phyloP scores from a whole-genome alignment of 2,888 invertebrate species.

The Clivina fossor region DNA sequence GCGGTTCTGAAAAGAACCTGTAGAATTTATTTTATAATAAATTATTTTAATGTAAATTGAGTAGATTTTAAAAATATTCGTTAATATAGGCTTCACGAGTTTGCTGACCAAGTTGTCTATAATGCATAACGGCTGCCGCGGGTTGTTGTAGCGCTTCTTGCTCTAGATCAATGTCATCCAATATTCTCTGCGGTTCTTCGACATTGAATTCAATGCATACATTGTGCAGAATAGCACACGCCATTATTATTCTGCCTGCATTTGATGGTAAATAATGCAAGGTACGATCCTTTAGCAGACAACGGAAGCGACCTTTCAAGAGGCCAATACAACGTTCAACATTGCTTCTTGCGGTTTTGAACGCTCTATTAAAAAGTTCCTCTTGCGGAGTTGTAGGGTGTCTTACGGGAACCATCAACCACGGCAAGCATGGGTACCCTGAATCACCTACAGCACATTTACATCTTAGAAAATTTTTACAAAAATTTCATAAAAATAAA shows the following conservation, averaged over 20 bases:
- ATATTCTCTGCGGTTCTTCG: background rate
- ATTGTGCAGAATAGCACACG: constrained; percentile 23
- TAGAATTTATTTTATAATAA: too few species aligned
- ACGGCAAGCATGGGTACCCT: constrained; percentile 35
- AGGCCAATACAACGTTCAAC: constrained; percentile 39
- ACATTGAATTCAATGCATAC: constrained; percentile 23
- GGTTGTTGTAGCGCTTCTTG: background rate
- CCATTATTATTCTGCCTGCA: constrained; percentile 21
- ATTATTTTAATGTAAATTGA: too few species aligned
- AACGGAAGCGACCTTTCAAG: constrained; percentile 38
- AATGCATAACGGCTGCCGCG: background rate
- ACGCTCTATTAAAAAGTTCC: constrained; percentile 36
- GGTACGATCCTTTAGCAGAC: constrained; percentile 11
- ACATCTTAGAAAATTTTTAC: too few species aligned
- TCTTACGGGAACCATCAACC: constrained; percentile 37
- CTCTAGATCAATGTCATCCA: constrained; percentile 1
- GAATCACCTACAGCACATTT: constrained; percentile 32
- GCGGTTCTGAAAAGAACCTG: too few species aligned
- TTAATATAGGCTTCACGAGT: background rate
- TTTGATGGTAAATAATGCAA: constrained; percentile 16
- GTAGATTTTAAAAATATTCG: background rate
- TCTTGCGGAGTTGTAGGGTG: constrained; percentile 35
- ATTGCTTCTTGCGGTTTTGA: constrained; percentile 32
- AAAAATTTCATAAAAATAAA: too few species aligned
- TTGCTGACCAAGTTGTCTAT: constrained; percentile 5